These are phyloP conservation scores for Oophaga sylvatica DNA, from an alignment of 2,797 vertebrate species.

Conservation along the genomic window DNA sequence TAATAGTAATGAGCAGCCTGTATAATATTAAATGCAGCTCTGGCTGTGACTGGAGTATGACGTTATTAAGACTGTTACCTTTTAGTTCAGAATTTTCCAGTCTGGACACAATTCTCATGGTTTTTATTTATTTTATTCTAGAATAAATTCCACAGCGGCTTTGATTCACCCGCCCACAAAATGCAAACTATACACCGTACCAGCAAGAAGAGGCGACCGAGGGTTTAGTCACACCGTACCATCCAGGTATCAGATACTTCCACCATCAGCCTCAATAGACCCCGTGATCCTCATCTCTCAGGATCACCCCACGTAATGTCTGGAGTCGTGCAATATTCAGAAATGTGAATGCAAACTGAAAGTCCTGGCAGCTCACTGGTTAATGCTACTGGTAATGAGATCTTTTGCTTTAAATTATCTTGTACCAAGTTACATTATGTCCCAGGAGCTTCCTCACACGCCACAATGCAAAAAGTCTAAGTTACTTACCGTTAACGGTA, in stretches of 20 bases:
- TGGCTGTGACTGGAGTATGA: neutral
- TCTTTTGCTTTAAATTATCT: too few relatives aligned
- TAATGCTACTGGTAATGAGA: neutral
- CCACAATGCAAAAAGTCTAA: too few relatives aligned
- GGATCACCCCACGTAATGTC: too few relatives aligned
- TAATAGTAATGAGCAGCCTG: neutral
- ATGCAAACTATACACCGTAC: conserved; percentile 14
- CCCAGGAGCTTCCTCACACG: too few relatives aligned
- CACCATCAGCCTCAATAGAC: neutral
- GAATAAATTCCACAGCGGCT: conserved; percentile 24
- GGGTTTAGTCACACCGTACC: too few relatives aligned
- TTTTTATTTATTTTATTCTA: conserved; percentile 6
- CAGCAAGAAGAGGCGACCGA: neutral
- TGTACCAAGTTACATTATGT: too few relatives aligned
- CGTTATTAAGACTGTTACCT: neutral
- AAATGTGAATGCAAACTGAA: neutral
- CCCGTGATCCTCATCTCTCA: neutral
- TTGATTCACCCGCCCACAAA: neutral
- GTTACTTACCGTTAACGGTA: too few relatives aligned
- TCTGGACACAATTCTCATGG: neutral
- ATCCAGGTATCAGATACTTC: too few relatives aligned
- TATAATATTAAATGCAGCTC: neutral
- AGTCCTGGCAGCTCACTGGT: neutral
- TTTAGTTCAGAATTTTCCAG: neutral
- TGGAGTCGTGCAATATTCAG: neutral